phyloP scores from a whole-genome alignment of 2,113 vertebrate species.

The Epinephelus fuscoguttatus region DNA sequence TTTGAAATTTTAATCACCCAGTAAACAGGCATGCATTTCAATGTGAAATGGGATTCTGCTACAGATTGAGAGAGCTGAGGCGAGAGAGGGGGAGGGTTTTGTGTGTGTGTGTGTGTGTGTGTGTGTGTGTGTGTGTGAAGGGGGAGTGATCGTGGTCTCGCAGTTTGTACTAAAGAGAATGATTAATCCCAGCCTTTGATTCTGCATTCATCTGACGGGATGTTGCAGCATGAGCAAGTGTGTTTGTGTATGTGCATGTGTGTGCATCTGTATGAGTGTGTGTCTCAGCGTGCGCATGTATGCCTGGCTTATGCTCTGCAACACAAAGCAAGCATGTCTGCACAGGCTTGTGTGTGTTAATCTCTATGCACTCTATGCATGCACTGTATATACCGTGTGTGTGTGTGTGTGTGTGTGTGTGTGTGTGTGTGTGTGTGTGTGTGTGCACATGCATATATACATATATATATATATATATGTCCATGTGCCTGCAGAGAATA shows the following conservation, averaged over 20 bases:
- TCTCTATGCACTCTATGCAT: conserved; percentile 46
- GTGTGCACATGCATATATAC: background rate
- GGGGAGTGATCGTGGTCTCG: conserved; percentile 52
- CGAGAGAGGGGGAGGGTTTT: conserved; percentile 3
- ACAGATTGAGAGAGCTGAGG: conserved; percentile 60
- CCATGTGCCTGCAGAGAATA: conserved; percentile 49
- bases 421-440: conserved; percentile 2
- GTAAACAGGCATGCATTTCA: conserved; percentile 69
- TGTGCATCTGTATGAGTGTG: conserved; percentile 18
- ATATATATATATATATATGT: background rate
- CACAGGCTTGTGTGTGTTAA: conserved; percentile 35
- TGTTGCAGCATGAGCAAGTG: conserved; percentile 60
- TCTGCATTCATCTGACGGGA: conserved; percentile 69
- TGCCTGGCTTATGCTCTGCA: conserved; percentile 36
- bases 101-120: conserved; percentile 7
- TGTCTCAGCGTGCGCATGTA: conserved; percentile 29
- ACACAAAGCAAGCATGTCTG: conserved; percentile 47
- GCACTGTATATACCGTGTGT: conserved; percentile 12
- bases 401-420: background rate
- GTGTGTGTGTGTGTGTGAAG: background rate
- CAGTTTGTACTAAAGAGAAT: conserved; percentile 78
- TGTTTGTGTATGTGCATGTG: conserved; percentile 3
- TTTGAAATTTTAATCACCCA: conserved; percentile 74
- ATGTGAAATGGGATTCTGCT: conserved; percentile 69
- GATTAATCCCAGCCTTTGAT: conserved; percentile 78